A percentile compares a stretch with the other conserved stretches of the same genome.
Conservation (phyloP, 2,888 invertebrate species). For the Melinaea marsaeus region DNA sequence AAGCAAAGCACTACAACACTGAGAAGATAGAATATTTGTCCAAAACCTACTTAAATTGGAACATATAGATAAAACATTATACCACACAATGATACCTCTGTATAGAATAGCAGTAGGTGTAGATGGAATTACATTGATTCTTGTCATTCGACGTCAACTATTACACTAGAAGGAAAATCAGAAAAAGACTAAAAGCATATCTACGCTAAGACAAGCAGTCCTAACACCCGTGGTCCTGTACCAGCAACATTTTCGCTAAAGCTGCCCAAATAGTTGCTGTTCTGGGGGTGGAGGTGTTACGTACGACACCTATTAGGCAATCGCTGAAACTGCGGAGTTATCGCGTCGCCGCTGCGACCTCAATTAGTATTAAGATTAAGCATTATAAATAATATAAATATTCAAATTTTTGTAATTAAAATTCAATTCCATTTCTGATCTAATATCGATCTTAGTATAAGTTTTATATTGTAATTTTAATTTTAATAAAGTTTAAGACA, state of each 20-base stretch:
- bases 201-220: no score
- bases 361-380: background rate
- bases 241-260: no score
- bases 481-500: no score
- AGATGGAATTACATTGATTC: background rate
- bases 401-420: no score
- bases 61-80: background rate
- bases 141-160: background rate
- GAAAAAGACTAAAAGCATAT: no score
- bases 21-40: background rate
- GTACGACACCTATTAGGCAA: constrained; percentile 1
- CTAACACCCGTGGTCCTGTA: no score
- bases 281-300: background rate
- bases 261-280: no score
- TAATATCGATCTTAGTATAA: background rate
- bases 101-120: background rate
- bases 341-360: no score
- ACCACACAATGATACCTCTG: background rate
- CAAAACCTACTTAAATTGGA: background rate
- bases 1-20: no score
- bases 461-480: background rate
- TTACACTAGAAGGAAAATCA: no score
- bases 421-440: background rate
- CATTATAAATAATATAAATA: constrained; percentile 6
- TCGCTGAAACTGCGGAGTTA: background rate